Conservation (phyloP, 2,888 invertebrate species). For the Eilema sororculum region DNA sequence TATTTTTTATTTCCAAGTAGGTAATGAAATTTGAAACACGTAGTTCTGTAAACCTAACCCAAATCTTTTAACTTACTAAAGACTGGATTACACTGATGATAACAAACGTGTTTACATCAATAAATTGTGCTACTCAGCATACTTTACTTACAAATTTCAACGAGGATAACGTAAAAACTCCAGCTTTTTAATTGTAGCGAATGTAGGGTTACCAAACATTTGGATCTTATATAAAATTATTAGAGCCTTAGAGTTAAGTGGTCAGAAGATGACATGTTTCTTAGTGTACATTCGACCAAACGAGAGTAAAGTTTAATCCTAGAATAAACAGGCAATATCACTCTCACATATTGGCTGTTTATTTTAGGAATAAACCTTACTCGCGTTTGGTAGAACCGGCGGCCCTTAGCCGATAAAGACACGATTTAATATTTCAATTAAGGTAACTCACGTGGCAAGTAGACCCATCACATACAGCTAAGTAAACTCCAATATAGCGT, state of each 20-base stretch:
- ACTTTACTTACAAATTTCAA: background rate
- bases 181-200: background rate
- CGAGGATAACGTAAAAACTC: background rate
- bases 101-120: background rate
- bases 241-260: no score
- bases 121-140: background rate
- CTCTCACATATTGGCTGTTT: no score
- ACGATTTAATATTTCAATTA: no score
- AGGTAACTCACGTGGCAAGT: no score
- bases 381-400: no score
- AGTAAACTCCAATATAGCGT: background rate
- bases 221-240: background rate
- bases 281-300: no score
- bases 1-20: no score
- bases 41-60: background rate
- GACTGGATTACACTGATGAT: background rate
- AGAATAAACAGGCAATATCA: no score
- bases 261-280: no score
- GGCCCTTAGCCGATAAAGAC: background rate
- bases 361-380: no score
- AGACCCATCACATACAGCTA: no score
- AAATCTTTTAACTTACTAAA: background rate
- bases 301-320: no score
- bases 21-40: background rate
- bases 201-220: background rate